Conservation (phyloP, 2,888 invertebrate species). For the Aporophyla lueneburgensis region DNA sequence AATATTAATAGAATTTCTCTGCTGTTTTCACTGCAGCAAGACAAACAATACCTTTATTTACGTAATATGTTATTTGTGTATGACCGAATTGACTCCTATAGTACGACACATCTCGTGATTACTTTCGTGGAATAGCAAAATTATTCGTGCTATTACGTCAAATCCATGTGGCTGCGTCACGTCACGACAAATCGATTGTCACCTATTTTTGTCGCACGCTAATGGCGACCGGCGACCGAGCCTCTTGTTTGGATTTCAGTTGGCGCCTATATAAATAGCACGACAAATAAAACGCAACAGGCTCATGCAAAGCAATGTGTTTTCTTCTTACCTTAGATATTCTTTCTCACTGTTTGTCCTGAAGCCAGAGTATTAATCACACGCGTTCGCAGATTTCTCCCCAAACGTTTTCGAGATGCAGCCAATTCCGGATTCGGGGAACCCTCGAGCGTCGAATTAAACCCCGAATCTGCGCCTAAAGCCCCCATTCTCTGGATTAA, state of each 20-base stretch:
- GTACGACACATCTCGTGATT: constrained; percentile 1
- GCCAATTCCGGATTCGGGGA: constrained; percentile 30
- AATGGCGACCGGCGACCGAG: constrained; percentile 62
- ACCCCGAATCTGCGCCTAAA: constrained; percentile 28
- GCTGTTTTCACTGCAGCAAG: neutral
- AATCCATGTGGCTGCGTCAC: constrained; percentile 52
- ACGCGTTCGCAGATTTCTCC: neutral
- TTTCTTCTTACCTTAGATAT: neutral
- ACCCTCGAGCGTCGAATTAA: constrained; percentile 38
- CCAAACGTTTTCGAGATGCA: constrained; percentile 34
- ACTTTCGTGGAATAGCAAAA: constrained; percentile 20
- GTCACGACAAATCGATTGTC: constrained; percentile 68
- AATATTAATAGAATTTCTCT: too few species aligned
- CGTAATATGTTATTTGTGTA: neutral
- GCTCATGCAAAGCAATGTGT: neutral
- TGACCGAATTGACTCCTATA: neutral
- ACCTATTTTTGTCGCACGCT: constrained; percentile 66
- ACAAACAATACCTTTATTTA: neutral
- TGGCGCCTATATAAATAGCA: constrained; percentile 32
- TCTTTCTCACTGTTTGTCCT: neutral
- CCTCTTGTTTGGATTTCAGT: constrained; percentile 64
- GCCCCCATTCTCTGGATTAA: constrained; percentile 49
- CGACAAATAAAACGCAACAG: constrained; percentile 14
- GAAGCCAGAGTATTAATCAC: constrained; percentile 5
- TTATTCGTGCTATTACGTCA: constrained; percentile 32